These are phyloP conservation scores for Leptinotarsa tumamoca DNA, from an alignment of 2,888 invertebrate genomes.

Conservation along the genomic window DNA sequence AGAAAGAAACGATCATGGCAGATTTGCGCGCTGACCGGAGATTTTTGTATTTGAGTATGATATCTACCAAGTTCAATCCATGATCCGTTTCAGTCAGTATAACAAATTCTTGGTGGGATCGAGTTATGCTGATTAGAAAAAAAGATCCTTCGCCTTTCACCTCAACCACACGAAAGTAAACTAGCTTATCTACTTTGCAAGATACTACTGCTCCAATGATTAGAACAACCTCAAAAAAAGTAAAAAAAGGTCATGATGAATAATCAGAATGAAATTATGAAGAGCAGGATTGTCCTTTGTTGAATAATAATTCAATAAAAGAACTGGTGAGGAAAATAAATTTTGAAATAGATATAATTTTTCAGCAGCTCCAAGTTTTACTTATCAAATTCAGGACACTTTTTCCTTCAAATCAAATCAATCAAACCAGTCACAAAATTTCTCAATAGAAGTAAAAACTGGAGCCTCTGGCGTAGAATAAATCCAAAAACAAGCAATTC, in stretches of 20 bases:
- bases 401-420: too few species aligned
- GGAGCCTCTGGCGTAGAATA: too few species aligned
- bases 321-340: too few species aligned
- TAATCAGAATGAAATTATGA: neutral
- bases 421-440: too few species aligned
- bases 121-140: slow-evolving; percentile 28
- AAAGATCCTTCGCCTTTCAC: slow-evolving; percentile 36
- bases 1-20: slow-evolving; percentile 21
- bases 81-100: slow-evolving; percentile 28
- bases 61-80: slow-evolving; percentile 21
- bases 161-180: slow-evolving; percentile 39
- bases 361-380: too few species aligned
- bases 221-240: slow-evolving; percentile 29
- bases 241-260: neutral
- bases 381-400: too few species aligned
- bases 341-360: too few species aligned
- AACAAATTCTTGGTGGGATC: slow-evolving; percentile 35
- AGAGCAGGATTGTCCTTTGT: too few species aligned
- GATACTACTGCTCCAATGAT: slow-evolving; percentile 46
- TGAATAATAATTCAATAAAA: too few species aligned
- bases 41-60: slow-evolving; percentile 34
- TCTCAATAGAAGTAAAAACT: too few species aligned
- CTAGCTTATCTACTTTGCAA: slow-evolving; percentile 42
- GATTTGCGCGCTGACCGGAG: slow-evolving; percentile 30
- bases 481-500: too few species aligned